A percentile compares a stretch with the other conserved stretches of the same genome.
Evolutionary conservation across 2,113 vertebrate genomes (phyloP).

Genomic region (Apeltes quadracus): DNA sequence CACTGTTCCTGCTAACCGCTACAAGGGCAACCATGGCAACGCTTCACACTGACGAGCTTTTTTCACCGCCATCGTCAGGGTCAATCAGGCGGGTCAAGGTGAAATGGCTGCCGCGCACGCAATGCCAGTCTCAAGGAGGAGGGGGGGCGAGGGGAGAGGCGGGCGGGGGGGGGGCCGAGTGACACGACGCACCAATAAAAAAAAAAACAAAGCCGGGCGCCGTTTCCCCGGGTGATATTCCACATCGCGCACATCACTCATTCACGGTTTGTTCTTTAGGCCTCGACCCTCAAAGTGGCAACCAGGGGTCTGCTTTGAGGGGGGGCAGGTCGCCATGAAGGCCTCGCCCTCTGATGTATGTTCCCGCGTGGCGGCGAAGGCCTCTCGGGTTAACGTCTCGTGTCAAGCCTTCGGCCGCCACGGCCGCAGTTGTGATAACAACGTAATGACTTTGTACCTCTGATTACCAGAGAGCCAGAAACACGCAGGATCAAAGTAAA

Average conservation of each 20-base stretch:
- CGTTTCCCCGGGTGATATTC: no score
- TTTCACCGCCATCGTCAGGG: conserved; percentile 50
- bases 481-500: conserved; percentile 80
- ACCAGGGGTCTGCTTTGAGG: conserved; percentile 45
- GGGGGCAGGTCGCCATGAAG: conserved; percentile 53
- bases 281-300: conserved; percentile 48
- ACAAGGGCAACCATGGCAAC: conserved; percentile 67
- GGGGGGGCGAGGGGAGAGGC: not conserved
- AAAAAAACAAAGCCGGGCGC: conserved; percentile 55
- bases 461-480: conserved; percentile 76
- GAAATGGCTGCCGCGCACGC: conserved; percentile 63
- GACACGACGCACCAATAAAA: conserved; percentile 45
- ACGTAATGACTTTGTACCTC: conserved; percentile 77
- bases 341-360: conserved; percentile 76
- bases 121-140: conserved; percentile 45
- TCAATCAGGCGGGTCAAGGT: conserved; percentile 72
- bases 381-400: conserved; percentile 73
- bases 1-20: conserved; percentile 22
- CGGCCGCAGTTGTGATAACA: conserved; percentile 79
- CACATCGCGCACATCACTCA: conserved; percentile 74
- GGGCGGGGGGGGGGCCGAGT: conserved; percentile 9
- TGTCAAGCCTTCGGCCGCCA: conserved; percentile 60
- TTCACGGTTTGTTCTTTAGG: conserved; percentile 45
- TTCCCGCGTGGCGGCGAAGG: conserved; percentile 62
- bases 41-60: conserved; percentile 67